These are phyloP conservation scores for Arothron firmamentum DNA, from an alignment of 2,113 vertebrate genomes.

Conservation along the genomic window DNA sequence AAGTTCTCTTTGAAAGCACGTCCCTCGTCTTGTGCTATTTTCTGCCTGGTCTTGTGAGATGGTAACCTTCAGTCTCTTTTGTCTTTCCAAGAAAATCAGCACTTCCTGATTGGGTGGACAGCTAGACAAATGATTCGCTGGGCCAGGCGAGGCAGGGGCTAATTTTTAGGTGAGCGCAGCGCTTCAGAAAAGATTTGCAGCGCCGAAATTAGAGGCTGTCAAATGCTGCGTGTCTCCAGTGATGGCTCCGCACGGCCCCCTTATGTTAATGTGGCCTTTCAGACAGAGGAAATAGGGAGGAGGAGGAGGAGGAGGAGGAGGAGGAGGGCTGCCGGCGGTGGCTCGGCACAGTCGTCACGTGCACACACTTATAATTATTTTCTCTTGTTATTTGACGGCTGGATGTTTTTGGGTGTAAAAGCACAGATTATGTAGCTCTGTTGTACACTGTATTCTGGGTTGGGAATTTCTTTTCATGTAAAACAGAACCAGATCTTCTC, in stretches of 20 bases:
- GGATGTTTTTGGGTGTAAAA: neutral
- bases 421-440: neutral
- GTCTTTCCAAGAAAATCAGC: conserved; percentile 26
- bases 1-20: neutral
- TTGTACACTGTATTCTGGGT: neutral
- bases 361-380: conserved; percentile 25
- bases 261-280: conserved; percentile 80
- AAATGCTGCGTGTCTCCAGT: conserved; percentile 59
- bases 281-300: conserved; percentile 48
- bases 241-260: conserved; percentile 60
- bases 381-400: conserved; percentile 8
- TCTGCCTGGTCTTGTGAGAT: conserved; percentile 7
- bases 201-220: conserved; percentile 71
- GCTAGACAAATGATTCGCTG: conserved; percentile 67
- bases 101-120: conserved; percentile 53
- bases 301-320: conserved; percentile 12
- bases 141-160: conserved; percentile 57
- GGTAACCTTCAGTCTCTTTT: conserved; percentile 5
- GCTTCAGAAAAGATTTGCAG: conserved; percentile 50
- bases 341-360: conserved; percentile 31
- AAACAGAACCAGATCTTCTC: neutral
- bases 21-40: neutral
- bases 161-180: conserved; percentile 65
- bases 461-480: conserved; percentile 11
- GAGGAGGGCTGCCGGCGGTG: conserved; percentile 7